Conservation (phyloP, 2,888 invertebrate species). For the Stratiomys singularior region DNA sequence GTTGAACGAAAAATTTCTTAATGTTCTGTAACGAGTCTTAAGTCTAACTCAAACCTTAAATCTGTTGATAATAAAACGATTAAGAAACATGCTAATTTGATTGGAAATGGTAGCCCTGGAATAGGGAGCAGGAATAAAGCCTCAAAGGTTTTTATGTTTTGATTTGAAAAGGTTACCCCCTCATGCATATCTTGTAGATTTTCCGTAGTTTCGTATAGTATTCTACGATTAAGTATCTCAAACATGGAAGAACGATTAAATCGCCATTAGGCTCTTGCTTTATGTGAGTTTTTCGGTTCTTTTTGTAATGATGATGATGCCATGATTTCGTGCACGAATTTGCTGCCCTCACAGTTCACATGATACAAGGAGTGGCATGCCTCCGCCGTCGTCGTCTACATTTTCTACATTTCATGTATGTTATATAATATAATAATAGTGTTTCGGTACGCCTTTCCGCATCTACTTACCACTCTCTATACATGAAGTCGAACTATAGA, state of each 20-base stretch:
- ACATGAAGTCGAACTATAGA: background rate
- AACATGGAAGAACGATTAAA: slow-evolving; percentile 61
- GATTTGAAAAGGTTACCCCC: slow-evolving; percentile 5
- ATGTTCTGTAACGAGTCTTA: too few relatives aligned
- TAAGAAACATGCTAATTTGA: background rate
- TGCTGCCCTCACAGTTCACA: slow-evolving; percentile 36
- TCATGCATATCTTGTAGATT: slow-evolving; percentile 9
- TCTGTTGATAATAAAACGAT: background rate
- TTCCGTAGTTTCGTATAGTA: slow-evolving; percentile 28
- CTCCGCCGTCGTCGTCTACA: slow-evolving; percentile 36
- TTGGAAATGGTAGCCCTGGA: background rate
- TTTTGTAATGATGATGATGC: slow-evolving; percentile 53
- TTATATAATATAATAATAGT: slow-evolving; percentile 32
- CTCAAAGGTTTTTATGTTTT: slow-evolving; percentile 2
- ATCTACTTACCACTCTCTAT: background rate
- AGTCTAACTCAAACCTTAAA: background rate
- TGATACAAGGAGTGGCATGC: slow-evolving; percentile 48
- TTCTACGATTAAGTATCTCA: slow-evolving; percentile 52
- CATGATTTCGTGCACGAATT: slow-evolving; percentile 52
- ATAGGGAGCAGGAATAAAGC: background rate
- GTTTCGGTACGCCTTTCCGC: slow-evolving; percentile 32
- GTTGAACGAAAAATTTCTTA: too few relatives aligned
- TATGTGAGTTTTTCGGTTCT: slow-evolving; percentile 52
- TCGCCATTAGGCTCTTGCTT: slow-evolving; percentile 67
- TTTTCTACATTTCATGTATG: slow-evolving; percentile 37